These are phyloP conservation scores for Calycopis cecrops DNA, from an alignment of 1,140 invertebrate species.

Conservation along the genomic window DNA sequence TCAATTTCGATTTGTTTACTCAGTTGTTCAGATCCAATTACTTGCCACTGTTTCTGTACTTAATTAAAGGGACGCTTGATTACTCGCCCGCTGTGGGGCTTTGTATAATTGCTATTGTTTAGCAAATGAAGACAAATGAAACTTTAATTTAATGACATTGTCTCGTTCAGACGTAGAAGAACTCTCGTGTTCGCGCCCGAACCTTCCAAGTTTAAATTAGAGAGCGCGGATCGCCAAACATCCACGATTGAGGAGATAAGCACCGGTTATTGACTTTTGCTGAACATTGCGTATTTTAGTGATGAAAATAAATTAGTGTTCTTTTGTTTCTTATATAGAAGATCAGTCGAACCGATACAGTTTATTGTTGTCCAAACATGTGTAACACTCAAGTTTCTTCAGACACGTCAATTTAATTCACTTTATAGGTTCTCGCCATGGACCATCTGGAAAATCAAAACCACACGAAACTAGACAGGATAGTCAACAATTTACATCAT, in stretches of 20 bases:
- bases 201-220: constrained; percentile 39
- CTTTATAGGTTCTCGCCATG: no score
- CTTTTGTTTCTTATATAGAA: no score
- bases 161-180: constrained; percentile 67
- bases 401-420: no score
- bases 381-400: no score
- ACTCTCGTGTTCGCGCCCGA: constrained; percentile 48
- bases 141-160: constrained; percentile 74
- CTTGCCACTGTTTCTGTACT: constrained; percentile 74
- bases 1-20: constrained; percentile 73
- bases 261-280: constrained; percentile 2
- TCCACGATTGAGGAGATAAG: constrained; percentile 4
- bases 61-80: constrained; percentile 75
- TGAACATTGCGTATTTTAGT: background rate
- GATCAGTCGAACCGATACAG: no score
- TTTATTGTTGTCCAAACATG: no score
- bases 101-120: constrained; percentile 75
- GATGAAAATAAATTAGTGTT: no score
- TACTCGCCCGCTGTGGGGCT: constrained; percentile 72
- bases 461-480: no score
- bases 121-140: constrained; percentile 75
- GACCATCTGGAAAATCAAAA: no score
- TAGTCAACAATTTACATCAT: no score
- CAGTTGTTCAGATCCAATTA: constrained; percentile 74
- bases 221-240: constrained; percentile 10